phyloP scores from a whole-genome alignment of 2,797 vertebrate genomes.

The Acestrorhynchus altus region DNA sequence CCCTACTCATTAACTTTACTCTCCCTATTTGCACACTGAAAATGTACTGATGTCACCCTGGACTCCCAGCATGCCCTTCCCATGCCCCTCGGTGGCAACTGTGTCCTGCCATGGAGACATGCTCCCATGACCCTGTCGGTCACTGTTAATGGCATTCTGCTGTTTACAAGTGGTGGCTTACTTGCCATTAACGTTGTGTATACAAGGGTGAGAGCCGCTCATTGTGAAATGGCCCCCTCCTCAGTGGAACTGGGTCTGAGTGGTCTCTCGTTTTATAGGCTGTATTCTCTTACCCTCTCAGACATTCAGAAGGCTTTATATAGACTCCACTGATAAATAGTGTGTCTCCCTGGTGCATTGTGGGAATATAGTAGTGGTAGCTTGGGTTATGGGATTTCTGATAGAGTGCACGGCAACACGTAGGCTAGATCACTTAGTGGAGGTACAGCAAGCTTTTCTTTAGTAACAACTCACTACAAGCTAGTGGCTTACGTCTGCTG shows the following conservation, averaged over 20 bases:
- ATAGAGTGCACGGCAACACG: slow-evolving; percentile 38
- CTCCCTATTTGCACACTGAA: background rate
- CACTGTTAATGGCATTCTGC: slow-evolving; percentile 60
- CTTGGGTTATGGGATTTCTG: slow-evolving; percentile 47
- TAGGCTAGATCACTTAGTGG: slow-evolving; percentile 30
- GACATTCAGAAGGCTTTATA: slow-evolving; percentile 57
- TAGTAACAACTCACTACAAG: slow-evolving; percentile 38
- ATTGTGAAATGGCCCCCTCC: slow-evolving; percentile 40
- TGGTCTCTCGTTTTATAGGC: slow-evolving; percentile 57
- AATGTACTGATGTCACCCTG: slow-evolving; percentile 7
- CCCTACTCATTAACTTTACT: background rate
- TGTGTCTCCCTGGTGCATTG: slow-evolving; percentile 51
- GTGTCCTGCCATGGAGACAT: slow-evolving; percentile 21
- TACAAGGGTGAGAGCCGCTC: slow-evolving; percentile 51
- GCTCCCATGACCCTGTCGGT: slow-evolving; percentile 19
- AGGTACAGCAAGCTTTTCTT: slow-evolving; percentile 19
- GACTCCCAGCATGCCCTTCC: slow-evolving; percentile 16
- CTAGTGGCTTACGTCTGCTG: background rate
- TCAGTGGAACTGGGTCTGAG: slow-evolving; percentile 46
- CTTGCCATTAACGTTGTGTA: slow-evolving; percentile 58
- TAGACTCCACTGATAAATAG: slow-evolving; percentile 51
- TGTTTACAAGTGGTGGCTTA: slow-evolving; percentile 63
- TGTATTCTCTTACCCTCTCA: slow-evolving; percentile 54
- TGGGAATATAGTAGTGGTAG: slow-evolving; percentile 34
- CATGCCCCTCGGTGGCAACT: slow-evolving; percentile 32